Evolutionary conservation across 1,140 invertebrate genomes (phyloP).

Genomic region (Calosoma granatense): DNA sequence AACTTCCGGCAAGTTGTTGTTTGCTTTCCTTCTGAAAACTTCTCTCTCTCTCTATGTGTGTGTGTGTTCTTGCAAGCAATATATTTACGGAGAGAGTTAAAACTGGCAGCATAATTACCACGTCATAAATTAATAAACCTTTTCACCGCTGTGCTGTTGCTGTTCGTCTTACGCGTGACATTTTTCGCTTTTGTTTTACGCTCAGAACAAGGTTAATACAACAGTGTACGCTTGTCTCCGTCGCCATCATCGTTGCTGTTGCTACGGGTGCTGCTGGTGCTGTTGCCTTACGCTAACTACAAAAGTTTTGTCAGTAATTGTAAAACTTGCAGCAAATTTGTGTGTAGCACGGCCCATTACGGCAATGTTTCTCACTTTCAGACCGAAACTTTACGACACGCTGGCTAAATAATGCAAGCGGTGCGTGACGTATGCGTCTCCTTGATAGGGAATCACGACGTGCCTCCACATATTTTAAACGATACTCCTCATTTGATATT

Average conservation of each 20-base stretch:
- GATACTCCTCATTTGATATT: no score
- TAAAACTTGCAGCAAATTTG: slow-evolving; percentile 27
- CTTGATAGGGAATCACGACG: background rate
- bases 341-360: slow-evolving; percentile 23
- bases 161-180: background rate
- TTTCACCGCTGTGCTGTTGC: background rate
- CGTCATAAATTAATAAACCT: slow-evolving; percentile 7
- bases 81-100: background rate
- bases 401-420: slow-evolving; percentile 25
- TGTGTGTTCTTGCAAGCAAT: no score
- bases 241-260: background rate
- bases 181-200: slow-evolving; percentile 6
- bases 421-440: slow-evolving; percentile 23
- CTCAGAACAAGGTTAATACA: background rate
- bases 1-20: background rate
- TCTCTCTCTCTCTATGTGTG: no score
- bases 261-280: background rate
- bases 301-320: slow-evolving; percentile 26
- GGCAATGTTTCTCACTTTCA: slow-evolving; percentile 26
- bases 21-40: background rate
- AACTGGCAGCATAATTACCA: background rate
- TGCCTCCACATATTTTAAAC: background rate
- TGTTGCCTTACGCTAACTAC: slow-evolving; percentile 20
- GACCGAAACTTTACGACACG: slow-evolving; percentile 20
- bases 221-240: background rate